Evolutionary conservation across 2,113 vertebrate genomes (phyloP).

Genomic region (Hydrochoerus hydrochaeris): DNA sequence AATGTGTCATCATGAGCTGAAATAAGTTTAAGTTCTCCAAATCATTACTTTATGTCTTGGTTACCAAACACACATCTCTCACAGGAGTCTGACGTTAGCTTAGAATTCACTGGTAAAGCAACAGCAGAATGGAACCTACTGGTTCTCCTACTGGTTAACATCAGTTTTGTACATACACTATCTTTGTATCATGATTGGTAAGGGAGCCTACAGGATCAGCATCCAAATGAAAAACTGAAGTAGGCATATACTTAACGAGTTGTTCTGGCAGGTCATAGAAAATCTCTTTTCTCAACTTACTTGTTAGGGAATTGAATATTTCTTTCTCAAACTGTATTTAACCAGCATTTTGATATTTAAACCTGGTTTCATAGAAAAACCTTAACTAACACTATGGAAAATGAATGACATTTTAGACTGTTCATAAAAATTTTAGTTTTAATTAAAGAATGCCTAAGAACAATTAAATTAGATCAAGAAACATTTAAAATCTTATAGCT

Average conservation of each 20-base stretch:
- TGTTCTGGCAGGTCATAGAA: not conserved
- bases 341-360: not conserved
- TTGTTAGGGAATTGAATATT: not conserved
- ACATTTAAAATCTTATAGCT: not conserved
- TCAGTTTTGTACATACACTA: not conserved
- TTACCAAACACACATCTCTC: no score
- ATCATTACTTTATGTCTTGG: not conserved
- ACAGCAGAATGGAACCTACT: not conserved
- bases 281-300: not conserved
- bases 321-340: not conserved
- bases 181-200: not conserved
- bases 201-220: not conserved
- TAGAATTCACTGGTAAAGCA: not conserved
- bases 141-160: not conserved
- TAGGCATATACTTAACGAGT: not conserved
- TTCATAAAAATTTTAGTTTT: not conserved
- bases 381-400: not conserved
- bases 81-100: not conserved
- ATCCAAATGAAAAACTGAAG: not conserved
- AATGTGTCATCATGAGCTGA: not conserved
- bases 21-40: not conserved
- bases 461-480: not conserved
- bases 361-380: not conserved
- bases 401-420: not conserved
- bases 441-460: not conserved